Percentiles rank a stretch among this genome's conserved stretches.
phyloP scores from a whole-genome alignment of 2,797 vertebrate genomes.

The Alauda arvensis region DNA sequence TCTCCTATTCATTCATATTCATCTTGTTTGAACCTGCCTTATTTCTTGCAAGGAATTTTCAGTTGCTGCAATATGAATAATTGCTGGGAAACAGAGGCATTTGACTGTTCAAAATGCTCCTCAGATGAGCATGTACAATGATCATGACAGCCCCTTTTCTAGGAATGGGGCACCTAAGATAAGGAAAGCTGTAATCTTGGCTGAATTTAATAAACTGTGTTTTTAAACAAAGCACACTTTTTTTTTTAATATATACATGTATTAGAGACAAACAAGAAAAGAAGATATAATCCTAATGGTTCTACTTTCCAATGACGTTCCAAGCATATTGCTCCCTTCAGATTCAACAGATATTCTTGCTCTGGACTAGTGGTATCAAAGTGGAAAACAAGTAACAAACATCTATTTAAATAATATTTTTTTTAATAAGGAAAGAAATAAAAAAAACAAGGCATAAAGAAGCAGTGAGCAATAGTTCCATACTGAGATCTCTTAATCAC shows the following conservation, averaged over 20 bases:
- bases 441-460: neutral
- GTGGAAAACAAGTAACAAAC: neutral
- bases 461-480: neutral
- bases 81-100: neutral
- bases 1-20: neutral
- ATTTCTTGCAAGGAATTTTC: neutral
- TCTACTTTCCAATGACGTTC: neutral
- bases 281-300: neutral
- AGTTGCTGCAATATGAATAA: neutral
- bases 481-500: neutral
- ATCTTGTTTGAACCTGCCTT: neutral
- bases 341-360: neutral
- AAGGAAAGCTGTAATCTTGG: neutral
- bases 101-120: neutral
- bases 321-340: neutral
- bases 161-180: neutral
- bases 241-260: neutral
- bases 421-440: neutral
- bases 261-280: neutral
- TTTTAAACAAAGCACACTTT: neutral
- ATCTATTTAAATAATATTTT: neutral
- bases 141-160: neutral
- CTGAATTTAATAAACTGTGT: neutral
- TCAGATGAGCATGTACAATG: neutral
- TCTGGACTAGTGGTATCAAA: neutral